These are phyloP conservation scores for Pterobdella sp. DNA, from an alignment of 2,888 invertebrate genomes.

Conservation along the genomic window DNA sequence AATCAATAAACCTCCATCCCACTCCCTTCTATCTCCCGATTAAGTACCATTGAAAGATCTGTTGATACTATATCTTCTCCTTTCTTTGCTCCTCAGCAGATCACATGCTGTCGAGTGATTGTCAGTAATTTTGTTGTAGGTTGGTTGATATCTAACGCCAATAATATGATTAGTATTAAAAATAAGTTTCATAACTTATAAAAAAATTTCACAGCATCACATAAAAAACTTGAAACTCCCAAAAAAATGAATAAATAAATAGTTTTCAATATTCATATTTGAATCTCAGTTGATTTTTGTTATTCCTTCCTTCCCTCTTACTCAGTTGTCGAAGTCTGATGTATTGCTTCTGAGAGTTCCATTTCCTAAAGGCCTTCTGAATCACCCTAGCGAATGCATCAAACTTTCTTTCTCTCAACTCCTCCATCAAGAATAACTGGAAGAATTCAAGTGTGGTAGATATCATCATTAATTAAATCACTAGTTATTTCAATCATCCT, in stretches of 20 bases:
- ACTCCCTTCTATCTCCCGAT: too few relatives aligned
- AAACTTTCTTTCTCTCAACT: constrained; percentile 61
- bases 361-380: constrained; percentile 62
- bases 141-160: too few relatives aligned
- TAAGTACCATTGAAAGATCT: constrained; percentile 55
- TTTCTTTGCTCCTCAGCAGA: constrained; percentile 56
- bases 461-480: too few relatives aligned
- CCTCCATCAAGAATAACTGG: constrained; percentile 64
- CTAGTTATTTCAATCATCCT: too few relatives aligned
- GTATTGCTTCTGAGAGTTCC: constrained; percentile 58
- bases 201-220: too few relatives aligned
- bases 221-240: too few relatives aligned
- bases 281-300: too few relatives aligned
- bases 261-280: too few relatives aligned
- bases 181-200: background rate
- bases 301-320: constrained; percentile 35
- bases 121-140: too few relatives aligned
- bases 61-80: constrained; percentile 59
- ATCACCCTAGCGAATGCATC: constrained; percentile 61
- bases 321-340: constrained; percentile 58
- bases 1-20: too few relatives aligned
- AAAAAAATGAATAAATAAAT: too few relatives aligned
- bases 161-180: background rate
- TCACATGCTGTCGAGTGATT: constrained; percentile 52
- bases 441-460: too few relatives aligned